Evolutionary conservation across 2,797 vertebrate genomes (phyloP), one percentile per base, ranked within the genome.

Genomic region (Morus bassanus): DNA sequence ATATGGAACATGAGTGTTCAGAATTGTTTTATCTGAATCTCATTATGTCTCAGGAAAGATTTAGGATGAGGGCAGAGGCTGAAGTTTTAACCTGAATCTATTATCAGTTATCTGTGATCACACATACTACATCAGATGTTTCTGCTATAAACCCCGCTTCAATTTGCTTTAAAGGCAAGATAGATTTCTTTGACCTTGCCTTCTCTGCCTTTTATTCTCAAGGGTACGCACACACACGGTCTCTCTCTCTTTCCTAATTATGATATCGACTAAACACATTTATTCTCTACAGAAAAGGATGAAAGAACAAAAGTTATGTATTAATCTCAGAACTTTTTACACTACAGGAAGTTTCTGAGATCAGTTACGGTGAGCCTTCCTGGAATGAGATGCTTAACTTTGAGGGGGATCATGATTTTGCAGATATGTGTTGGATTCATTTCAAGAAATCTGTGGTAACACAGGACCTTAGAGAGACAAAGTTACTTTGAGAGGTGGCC

Each of bases 1-100:
- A 41, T 35, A 91, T 74, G 56, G 85, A 92, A 85, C 61, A 73
- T 0, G 2, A 80, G 46, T 41, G 63, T 76, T 94, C 61, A 81
- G 61, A n/a, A 85, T 95, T 92, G 78, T 61, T 96, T 92, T 88
- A 56, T 95, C 70, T 85, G 80, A 76, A 81, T 89, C 91, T 88
- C 65, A 73, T 95, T 94, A 92, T 65, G 59, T 75, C 87, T 91
- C 86, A 82, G 73, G 74, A 82, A 86, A 92, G 72, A 95, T 95
- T 91, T 81, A 95, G 75, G 31, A 33, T 84, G 60, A 75, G 37
- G 67, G 50, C 69, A 91, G 75, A 85, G 69, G 61, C 53, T 93
- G 76, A 89, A 86, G 19, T 91, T 94, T 91, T 78, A 75, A 46
- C 68, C 75, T 85, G 54, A 50, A n/a, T 88, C 65, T 85, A 51